A percentile compares a stretch with the other conserved stretches of the same genome.
Conservation (phyloP, 2,888 invertebrate species). For the Caenorhabditis sp. region DNA sequence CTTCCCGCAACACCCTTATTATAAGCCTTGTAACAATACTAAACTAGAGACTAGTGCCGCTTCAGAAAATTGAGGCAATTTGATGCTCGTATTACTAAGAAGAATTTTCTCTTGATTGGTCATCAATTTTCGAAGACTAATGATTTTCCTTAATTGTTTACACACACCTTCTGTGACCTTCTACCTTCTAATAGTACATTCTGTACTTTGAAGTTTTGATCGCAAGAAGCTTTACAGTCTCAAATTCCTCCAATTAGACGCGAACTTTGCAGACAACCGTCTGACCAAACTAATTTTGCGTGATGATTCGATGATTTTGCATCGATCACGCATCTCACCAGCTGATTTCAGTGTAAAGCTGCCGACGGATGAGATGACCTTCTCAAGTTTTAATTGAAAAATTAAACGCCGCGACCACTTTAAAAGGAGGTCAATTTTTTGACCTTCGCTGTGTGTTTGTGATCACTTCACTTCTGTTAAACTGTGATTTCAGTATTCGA, state of each 20-base stretch:
- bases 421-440: conserved; percentile 43
- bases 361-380: conserved; percentile 48
- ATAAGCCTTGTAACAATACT: background rate
- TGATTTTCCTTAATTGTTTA: conserved; percentile 39
- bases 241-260: background rate
- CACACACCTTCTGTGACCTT: conserved; percentile 6
- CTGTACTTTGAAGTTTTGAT: conserved; percentile 40
- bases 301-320: conserved; percentile 29
- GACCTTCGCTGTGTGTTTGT: conserved; percentile 28
- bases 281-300: conserved; percentile 45
- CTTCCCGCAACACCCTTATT: no score
- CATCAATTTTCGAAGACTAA: conserved; percentile 16
- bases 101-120: conserved; percentile 5
- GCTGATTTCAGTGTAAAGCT: conserved; percentile 46
- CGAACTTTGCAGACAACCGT: conserved; percentile 31
- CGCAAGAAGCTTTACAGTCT: background rate
- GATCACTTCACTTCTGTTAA: background rate
- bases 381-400: conserved; percentile 24
- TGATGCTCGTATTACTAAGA: background rate
- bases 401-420: conserved; percentile 13
- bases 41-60: conserved; percentile 17
- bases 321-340: conserved; percentile 4
- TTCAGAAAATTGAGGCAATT: conserved; percentile 41
- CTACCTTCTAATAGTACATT: background rate
- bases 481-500: background rate